Conservation (phyloP, 1,140 invertebrate genomes). For the Brachionus asplanchnoidis region DNA sequence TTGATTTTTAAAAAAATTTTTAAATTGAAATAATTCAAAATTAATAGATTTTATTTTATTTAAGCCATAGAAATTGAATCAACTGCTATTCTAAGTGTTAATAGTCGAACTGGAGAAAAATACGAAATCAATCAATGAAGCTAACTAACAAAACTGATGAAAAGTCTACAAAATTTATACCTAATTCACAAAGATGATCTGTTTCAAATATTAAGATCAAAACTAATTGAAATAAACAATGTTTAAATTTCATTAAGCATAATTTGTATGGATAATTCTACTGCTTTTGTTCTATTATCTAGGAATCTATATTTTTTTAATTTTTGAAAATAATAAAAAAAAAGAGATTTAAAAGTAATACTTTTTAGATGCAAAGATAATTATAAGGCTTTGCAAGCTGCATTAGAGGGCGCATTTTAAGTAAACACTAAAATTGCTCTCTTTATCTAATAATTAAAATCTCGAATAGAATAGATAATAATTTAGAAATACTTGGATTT, state of each 20-base stretch:
- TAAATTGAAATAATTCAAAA: neutral
- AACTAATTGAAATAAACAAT: conserved; percentile 13
- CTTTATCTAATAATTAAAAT: conserved; percentile 23
- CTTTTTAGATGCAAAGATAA: neutral
- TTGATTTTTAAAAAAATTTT: neutral
- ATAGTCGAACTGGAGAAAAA: neutral
- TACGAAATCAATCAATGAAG: neutral
- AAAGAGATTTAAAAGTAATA: neutral
- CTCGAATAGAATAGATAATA: conserved; percentile 6
- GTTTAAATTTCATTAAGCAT: conserved; percentile 2
- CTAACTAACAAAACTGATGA: neutral
- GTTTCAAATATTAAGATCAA: conserved; percentile 34
- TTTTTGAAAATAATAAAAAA: conserved; percentile 25
- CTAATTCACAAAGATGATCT: conserved; percentile 12
- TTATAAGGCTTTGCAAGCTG: neutral
- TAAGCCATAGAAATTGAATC: neutral
- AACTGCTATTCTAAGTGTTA: neutral
- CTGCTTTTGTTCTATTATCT: conserved; percentile 12
- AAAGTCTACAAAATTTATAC: neutral
- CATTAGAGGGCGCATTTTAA: neutral
- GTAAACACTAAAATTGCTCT: conserved; percentile 18
- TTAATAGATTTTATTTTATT: neutral
- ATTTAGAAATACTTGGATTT: neutral
- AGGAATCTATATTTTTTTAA: neutral
- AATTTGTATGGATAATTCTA: neutral